Evolutionary conservation across 1,140 invertebrate species (phyloP), one percentile per base, ranked within the genome.

Genomic region (Agrilus planipennis): DNA sequence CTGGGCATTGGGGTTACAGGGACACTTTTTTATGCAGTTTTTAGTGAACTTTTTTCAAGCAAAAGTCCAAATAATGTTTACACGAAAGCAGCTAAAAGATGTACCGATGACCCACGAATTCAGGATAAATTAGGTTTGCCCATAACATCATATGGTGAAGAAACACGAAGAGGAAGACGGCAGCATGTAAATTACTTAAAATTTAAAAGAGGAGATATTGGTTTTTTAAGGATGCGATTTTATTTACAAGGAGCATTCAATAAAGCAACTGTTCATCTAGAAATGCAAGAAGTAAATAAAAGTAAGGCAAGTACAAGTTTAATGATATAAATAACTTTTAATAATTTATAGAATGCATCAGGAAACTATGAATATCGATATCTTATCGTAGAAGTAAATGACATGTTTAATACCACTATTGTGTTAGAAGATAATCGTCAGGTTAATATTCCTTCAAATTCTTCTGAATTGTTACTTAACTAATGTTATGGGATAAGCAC

Each of bases 71-170:
- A 84, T 65, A 84, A 76, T 52, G 72, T 93, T 42, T 93, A 90
- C 55, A 75, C 75, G 7, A 73, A 76, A 53, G 85, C 89, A 6
- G 65, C 87, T 1, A 74, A 86, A 43, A 70, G 73, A 47, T 86
- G 86, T 55, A 71, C 73, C 15, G 34, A 48, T 35, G 73, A 89
- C 67, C 63, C 72, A 5, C 68, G 76, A 52, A 65, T 92, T 20
- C 68, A 76, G 45, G 79, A 89, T 65, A 68, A 73, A 11, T 62
- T 92, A 19, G 90, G 90, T 19, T 66, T 77, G 46, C 88, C 88
- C n/a, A 83, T 94, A 12, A 89, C 83, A 63, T 84, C 81, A 19
- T 89, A 76, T 62, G 89, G 89, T 2, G 87, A 92, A 63, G 81
- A 86, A 59, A 82, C 78, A 12, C 69, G 79, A 21, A 68, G 88